Conservation (phyloP, 37 sponge, comb jelly and placozoan genomes). For the Aplysina aerophoba region DNA sequence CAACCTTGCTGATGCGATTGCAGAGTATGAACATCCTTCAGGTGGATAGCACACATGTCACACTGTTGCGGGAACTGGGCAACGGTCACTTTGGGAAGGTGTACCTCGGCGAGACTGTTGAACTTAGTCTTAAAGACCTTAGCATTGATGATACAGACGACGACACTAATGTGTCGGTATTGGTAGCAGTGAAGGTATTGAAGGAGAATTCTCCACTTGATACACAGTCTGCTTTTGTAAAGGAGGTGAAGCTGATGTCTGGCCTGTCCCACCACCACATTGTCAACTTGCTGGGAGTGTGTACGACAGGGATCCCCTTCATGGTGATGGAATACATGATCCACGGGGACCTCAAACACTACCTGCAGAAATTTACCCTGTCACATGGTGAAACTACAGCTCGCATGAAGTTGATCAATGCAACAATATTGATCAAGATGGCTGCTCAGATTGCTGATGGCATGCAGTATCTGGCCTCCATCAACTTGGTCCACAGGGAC, state of each 20-base stretch:
- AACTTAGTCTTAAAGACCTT: constrained; percentile 66
- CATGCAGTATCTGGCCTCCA: constrained; percentile 80
- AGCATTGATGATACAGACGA: constrained; percentile 35
- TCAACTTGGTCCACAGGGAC: constrained; percentile 78
- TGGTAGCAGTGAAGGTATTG: constrained; percentile 84
- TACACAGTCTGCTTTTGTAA: constrained; percentile 57
- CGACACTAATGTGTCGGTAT: constrained; percentile 46
- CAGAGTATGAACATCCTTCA: not conserved
- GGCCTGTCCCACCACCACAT: constrained; percentile 74
- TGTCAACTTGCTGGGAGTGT: constrained; percentile 73
- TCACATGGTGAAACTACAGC: not conserved
- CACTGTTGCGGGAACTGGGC: constrained; percentile 49
- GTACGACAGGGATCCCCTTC: constrained; percentile 14
- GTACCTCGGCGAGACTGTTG: constrained; percentile 56
- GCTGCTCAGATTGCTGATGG: constrained; percentile 74
- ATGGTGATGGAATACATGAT: constrained; percentile 57
- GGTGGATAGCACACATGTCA: not conserved
- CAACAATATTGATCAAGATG: constrained; percentile 53
- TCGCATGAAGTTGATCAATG: not conserved
- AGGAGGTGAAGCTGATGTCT: constrained; percentile 81
- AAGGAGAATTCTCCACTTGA: constrained; percentile 48
- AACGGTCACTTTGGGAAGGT: constrained; percentile 71
- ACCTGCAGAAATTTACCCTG: not conserved
- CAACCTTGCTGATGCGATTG: not conserved
- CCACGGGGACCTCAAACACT: constrained; percentile 15